A percentile compares a stretch with the other conserved stretches of the same genome.
Conservation (phyloP, 2,888 invertebrate genomes). For the Ypsolopha scabrella region DNA sequence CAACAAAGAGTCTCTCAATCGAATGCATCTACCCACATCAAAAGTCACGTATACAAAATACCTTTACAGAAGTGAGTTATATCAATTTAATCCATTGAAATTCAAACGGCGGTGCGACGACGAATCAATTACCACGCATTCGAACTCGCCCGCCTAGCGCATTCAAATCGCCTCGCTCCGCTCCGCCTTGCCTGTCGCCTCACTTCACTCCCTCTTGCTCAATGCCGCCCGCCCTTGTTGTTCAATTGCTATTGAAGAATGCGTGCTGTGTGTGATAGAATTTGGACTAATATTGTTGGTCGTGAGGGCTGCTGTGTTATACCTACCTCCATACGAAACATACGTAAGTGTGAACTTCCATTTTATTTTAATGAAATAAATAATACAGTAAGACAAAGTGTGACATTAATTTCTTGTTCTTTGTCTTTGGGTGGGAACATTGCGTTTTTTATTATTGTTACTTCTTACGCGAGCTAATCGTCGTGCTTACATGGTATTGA, state of each 20-base stretch:
- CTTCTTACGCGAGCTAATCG: no score
- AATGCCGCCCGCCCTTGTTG: constrained; percentile 21
- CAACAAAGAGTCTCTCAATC: no score
- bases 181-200: not conserved
- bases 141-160: constrained; percentile 34
- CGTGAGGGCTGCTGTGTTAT: constrained; percentile 1
- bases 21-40: no score
- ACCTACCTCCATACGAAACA: not conserved
- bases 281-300: constrained; percentile 46
- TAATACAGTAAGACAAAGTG: no score
- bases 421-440: no score
- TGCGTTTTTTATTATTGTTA: no score
- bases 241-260: constrained; percentile 61
- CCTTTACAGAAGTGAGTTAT: constrained; percentile 34
- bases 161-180: constrained; percentile 10
- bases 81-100: constrained; percentile 68
- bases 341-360: not conserved
- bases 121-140: constrained; percentile 54
- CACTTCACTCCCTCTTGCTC: no score
- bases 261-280: constrained; percentile 55
- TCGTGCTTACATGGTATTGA: no score
- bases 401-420: no score
- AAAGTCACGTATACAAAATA: constrained; percentile 18
- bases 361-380: no score
- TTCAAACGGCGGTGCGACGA: constrained; percentile 51